Evolutionary conservation across 1,140 invertebrate genomes (phyloP).

Genomic region (Ips nitidus): DNA sequence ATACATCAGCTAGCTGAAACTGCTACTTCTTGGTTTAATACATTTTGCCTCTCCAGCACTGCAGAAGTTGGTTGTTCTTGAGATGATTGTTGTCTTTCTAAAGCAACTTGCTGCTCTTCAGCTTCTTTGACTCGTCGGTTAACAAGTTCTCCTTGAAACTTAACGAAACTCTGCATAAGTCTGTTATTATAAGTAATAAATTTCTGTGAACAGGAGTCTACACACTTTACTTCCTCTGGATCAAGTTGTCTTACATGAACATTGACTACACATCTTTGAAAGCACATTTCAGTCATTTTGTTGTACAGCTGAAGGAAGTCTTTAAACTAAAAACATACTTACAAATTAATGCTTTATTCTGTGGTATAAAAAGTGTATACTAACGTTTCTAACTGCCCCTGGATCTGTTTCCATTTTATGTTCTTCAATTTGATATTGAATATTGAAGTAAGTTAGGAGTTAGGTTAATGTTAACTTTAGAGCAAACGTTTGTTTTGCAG

Average conservation of each 20-base stretch:
- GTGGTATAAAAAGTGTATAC: conserved; percentile 6
- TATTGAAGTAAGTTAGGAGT: not conserved
- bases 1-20: too few relatives aligned
- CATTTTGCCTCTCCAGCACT: too few relatives aligned
- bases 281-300: conserved; percentile 88
- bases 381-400: conserved; percentile 25
- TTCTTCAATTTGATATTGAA: not conserved
- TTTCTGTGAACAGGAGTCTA: conserved; percentile 45
- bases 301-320: conserved; percentile 93
- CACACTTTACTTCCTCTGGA: conserved; percentile 53
- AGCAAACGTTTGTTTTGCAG: too few relatives aligned
- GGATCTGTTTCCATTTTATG: conserved; percentile 19
- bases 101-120: conserved; percentile 30
- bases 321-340: conserved; percentile 69
- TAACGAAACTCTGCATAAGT: conserved; percentile 45
- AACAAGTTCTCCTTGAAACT: conserved; percentile 41
- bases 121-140: conserved; percentile 43
- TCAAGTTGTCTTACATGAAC: conserved; percentile 81
- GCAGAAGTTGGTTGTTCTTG: not conserved
- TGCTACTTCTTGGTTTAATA: too few relatives aligned
- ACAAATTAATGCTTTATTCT: not conserved
- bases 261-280: conserved; percentile 87
- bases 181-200: conserved; percentile 48
- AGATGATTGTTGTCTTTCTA: conserved; percentile 10
- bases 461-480: too few relatives aligned